Base-by-base conservation (phyloP, 1,140 invertebrate genomes). In the Drosophila auraria region DNA sequence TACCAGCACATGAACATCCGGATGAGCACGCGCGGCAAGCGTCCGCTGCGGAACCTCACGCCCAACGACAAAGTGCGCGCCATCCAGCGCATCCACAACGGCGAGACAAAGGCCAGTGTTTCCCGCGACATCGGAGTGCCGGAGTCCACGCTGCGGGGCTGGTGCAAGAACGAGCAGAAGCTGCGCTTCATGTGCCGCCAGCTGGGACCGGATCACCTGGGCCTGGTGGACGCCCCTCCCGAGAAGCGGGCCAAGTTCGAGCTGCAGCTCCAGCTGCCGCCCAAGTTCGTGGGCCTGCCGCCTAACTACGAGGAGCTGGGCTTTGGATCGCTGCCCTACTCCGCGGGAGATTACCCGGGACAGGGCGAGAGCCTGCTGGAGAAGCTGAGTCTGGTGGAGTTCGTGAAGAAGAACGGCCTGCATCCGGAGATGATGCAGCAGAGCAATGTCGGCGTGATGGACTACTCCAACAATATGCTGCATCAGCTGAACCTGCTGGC, bases 151-250 rank as follows among this genome's bases (percentile, higher is more conserved):
- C 92, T 97, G 0, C 94, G 97, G 1, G 96, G 97, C 17, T 97
- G 97, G 97, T 97, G 96, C 93, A 97, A 97, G 90, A 96, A 96
- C 74, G 96, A 97, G 82, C 95, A 96, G 71, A 97, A 97, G 82
- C 94, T 97, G 2, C 94, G 95, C 5, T 95, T 95, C 57, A 95
- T 96, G 94, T 95, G 95, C 2, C 94, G 95, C 9, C 95, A 95
- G 64, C 95, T 95, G 14, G 94, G 95, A 0, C 94, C 95, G 0
- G 95, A 95, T 63, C 95, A 89, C 70, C 72, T 92, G 59, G 80
- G 87, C 12, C 68, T 93, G 8, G 78, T 93, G 12, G 78, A 81
- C 15, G 86, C 84, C 12, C 93, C 93, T 6, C 94, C 94, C 47
- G 95, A 95, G 91, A 94, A 94, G 58, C 93, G 93, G 42, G 80